Conservation (phyloP, 2,888 invertebrate genomes). For the Volucella zonaria region DNA sequence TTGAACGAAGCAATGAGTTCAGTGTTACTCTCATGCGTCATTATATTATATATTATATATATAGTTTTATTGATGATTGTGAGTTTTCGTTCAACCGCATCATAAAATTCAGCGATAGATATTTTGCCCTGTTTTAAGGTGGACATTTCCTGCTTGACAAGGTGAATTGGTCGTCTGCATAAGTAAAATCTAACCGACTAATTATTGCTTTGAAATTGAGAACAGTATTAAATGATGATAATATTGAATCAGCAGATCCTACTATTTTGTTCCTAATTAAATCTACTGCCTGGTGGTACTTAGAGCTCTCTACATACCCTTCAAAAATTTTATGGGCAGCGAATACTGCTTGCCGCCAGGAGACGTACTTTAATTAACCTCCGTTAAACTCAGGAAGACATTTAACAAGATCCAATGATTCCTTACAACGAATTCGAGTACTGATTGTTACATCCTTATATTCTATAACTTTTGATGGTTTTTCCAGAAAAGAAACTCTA, state of each 20-base stretch:
- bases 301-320: slow-evolving; percentile 38
- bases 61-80: slow-evolving; percentile 43
- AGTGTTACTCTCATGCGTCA: slow-evolving; percentile 40
- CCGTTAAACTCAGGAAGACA: slow-evolving; percentile 30
- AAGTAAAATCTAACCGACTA: neutral
- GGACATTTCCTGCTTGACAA: slow-evolving; percentile 12
- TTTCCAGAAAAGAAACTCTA: slow-evolving; percentile 27
- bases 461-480: slow-evolving; percentile 8
- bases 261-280: slow-evolving; percentile 42
- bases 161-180: slow-evolving; percentile 10
- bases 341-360: slow-evolving; percentile 28
- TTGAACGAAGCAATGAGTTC: slow-evolving; percentile 32
- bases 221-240: slow-evolving; percentile 6
- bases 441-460: slow-evolving; percentile 1
- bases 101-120: slow-evolving; percentile 54
- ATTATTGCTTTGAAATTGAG: slow-evolving; percentile 18
- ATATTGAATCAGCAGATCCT: neutral
- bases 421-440: slow-evolving; percentile 6
- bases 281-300: slow-evolving; percentile 58
- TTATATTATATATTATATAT: no score
- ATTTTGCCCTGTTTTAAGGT: slow-evolving; percentile 5
- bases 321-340: slow-evolving; percentile 53
- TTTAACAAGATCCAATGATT: slow-evolving; percentile 9
- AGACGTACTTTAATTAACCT: neutral
- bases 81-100: slow-evolving; percentile 35